Conservation (phyloP, 2,113 vertebrate genomes). For the Tor tambroides region DNA sequence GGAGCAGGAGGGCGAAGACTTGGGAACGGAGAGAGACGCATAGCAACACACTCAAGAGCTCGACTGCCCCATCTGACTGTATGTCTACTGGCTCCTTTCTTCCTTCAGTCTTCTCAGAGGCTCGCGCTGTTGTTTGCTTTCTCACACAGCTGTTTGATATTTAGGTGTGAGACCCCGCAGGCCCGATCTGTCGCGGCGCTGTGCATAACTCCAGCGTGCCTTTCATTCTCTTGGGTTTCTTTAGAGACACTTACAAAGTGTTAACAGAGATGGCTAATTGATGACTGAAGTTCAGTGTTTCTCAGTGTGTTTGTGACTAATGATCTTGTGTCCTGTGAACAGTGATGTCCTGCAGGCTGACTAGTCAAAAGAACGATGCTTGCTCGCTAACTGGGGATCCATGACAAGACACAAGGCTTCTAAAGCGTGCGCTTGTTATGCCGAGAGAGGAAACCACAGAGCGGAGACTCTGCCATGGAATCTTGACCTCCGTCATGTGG, state of each 20-base stretch:
- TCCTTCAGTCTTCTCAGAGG: not conserved
- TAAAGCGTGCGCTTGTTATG: not conserved
- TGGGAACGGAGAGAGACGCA: constrained; percentile 1
- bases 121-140: constrained; percentile 13
- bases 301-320: constrained; percentile 8
- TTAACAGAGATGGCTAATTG: constrained; percentile 31
- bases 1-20: constrained; percentile 2
- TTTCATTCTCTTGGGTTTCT: constrained; percentile 21
- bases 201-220: not conserved
- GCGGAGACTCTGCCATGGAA: constrained; percentile 5
- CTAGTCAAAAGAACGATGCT: constrained; percentile 5
- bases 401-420: constrained; percentile 1
- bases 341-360: constrained; percentile 33
- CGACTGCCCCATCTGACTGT: not conserved
- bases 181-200: constrained; percentile 11
- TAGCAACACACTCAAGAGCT: constrained; percentile 15
- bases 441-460: not conserved
- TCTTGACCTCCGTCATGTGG: constrained; percentile 38
- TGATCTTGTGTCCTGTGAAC: constrained; percentile 24
- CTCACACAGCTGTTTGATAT: constrained; percentile 49
- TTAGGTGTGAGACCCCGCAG: constrained; percentile 10
- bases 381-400: constrained; percentile 5
- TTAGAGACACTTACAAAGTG: constrained; percentile 23
- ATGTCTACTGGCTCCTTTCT: constrained; percentile 4
- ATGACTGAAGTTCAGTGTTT: constrained; percentile 24